Conservation (phyloP, 2,797 vertebrate genomes). For the Denticeps clupeoides region DNA sequence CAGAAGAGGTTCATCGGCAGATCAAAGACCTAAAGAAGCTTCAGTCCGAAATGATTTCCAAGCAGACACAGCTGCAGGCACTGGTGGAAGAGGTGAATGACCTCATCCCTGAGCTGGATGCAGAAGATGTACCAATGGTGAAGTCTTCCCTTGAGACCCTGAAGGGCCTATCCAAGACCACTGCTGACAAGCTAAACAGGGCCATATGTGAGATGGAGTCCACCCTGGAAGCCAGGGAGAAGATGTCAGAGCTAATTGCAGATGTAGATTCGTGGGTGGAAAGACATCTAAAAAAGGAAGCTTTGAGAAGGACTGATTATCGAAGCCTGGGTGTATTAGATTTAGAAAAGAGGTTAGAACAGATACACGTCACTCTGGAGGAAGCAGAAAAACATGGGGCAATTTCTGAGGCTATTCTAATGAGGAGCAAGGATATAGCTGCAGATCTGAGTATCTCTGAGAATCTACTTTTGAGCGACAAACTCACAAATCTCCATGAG, state of each 20-base stretch:
- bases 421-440: conserved; percentile 53
- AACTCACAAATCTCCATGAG: conserved; percentile 46
- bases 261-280: conserved; percentile 66
- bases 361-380: conserved; percentile 52
- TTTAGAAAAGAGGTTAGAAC: conserved; percentile 39
- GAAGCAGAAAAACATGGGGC: conserved; percentile 58
- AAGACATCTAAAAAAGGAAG: conserved; percentile 44
- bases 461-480: conserved; percentile 44
- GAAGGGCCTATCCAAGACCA: conserved; percentile 60
- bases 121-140: conserved; percentile 46
- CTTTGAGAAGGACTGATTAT: conserved; percentile 31
- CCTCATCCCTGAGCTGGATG: conserved; percentile 48
- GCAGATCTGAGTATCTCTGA: conserved; percentile 51
- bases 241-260: conserved; percentile 61
- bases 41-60: conserved; percentile 58
- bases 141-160: conserved; percentile 54
- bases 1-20: conserved; percentile 69
- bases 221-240: conserved; percentile 69
- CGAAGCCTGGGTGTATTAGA: conserved; percentile 42
- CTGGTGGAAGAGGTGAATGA: conserved; percentile 60
- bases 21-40: conserved; percentile 66
- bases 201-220: conserved; percentile 66
- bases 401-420: conserved; percentile 55
- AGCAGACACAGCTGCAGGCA: conserved; percentile 54
- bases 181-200: conserved; percentile 55